phyloP scores from a whole-genome alignment of 2,888 invertebrate genomes.

The Alsophila aescularia region DNA sequence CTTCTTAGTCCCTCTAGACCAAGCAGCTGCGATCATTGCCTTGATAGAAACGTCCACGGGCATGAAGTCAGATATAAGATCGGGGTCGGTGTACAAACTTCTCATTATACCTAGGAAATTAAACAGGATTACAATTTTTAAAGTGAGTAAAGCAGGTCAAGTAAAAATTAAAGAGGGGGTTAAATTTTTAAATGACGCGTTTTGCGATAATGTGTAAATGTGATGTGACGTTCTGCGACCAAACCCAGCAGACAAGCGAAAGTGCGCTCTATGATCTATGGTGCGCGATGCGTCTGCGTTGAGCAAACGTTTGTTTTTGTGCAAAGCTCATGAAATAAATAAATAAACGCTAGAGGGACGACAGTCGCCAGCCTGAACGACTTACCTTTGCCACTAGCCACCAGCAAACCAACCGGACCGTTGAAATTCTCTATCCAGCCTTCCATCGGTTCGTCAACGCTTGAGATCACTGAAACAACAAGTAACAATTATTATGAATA shows the following conservation, averaged over 20 bases:
- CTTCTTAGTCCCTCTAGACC: conserved; percentile 86
- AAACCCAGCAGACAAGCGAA: no score
- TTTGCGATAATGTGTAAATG: no score
- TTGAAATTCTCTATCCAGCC: conserved; percentile 98
- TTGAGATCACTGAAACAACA: conserved; percentile 84
- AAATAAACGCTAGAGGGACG: no score
- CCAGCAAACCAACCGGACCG: conserved; percentile 91
- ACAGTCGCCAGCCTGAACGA: no score
- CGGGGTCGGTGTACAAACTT: conserved; percentile 85
- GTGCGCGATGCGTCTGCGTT: no score
- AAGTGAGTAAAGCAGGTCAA: no score
- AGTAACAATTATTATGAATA: not conserved
- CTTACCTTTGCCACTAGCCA: conserved; percentile 88
- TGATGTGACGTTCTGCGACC: no score
- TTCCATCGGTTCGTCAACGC: conserved; percentile 85
- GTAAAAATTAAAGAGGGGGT: no score
- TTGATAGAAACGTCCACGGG: conserved; percentile 92
- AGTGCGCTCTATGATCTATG: no score
- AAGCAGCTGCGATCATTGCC: conserved; percentile 87
- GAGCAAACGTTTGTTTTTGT: no score
- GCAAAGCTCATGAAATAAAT: no score
- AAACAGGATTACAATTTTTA: not conserved
- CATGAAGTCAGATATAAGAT: conserved; percentile 88
- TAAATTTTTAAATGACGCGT: no score
- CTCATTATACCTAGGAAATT: conserved; percentile 86